Evolutionary conservation across 2,888 invertebrate species (phyloP).

Genomic region (Hyposoter didymator): DNA sequence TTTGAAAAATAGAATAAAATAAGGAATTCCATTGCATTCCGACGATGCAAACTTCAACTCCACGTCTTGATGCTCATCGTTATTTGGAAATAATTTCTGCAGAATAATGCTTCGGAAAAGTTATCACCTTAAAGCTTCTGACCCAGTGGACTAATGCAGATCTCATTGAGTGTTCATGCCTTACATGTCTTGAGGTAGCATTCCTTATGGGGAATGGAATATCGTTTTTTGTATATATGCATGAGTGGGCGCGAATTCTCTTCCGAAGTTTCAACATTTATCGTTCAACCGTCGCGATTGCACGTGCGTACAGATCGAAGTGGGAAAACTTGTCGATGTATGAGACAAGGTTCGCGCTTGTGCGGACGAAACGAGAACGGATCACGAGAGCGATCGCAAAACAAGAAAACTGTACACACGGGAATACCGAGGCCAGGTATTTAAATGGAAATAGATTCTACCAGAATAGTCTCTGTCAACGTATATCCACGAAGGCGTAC

Average conservation of each 20-base stretch:
- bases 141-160: not conserved
- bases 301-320: conserved; percentile 22
- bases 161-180: conserved; percentile 20
- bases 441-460: conserved; percentile 69
- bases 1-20: too few relatives aligned
- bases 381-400: conserved; percentile 28
- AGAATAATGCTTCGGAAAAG: too few relatives aligned
- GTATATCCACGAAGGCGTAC: conserved; percentile 14
- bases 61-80: too few relatives aligned
- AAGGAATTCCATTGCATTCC: too few relatives aligned
- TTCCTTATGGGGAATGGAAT: conserved; percentile 29
- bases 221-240: conserved; percentile 34
- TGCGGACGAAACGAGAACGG: conserved; percentile 32
- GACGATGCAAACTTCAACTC: too few relatives aligned
- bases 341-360: not conserved
- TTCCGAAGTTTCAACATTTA: conserved; percentile 22
- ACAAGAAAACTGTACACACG: conserved; percentile 54
- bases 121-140: not conserved
- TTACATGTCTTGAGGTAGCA: conserved; percentile 38
- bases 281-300: conserved; percentile 22
- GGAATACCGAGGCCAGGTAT: conserved; percentile 65
- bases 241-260: conserved; percentile 34
- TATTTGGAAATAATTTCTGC: too few relatives aligned
- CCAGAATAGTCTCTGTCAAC: conserved; percentile 61
- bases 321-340: conserved; percentile 26